phyloP scores from a whole-genome alignment of 2,888 invertebrate genomes.

The Teleogryllus oceanicus region DNA sequence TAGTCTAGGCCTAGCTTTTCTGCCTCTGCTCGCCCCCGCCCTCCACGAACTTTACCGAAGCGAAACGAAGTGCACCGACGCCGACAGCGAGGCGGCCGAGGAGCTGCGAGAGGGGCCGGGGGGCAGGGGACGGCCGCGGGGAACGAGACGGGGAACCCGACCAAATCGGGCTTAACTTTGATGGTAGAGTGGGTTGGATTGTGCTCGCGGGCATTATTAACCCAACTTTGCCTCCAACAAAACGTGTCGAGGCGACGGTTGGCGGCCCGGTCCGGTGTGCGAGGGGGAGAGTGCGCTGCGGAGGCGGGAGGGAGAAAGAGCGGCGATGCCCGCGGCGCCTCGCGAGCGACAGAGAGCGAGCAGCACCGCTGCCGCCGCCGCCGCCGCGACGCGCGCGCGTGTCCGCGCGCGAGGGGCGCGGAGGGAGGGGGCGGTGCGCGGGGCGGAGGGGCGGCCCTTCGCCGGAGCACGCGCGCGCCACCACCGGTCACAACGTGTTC shows the following conservation, averaged over 20 bases:
- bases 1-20: background rate
- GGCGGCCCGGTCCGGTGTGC: background rate
- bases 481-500: background rate
- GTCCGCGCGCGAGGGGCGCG: background rate
- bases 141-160: conserved; percentile 12
- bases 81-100: background rate
- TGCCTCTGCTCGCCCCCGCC: background rate
- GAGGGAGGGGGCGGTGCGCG: background rate
- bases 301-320: background rate
- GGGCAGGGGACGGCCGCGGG: background rate
- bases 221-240: conserved; percentile 30
- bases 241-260: conserved; percentile 25
- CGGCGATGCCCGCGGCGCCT: background rate
- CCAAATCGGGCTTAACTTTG: conserved; percentile 18
- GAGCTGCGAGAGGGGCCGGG: background rate
- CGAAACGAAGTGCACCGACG: conserved; percentile 9
- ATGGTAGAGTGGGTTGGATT: background rate
- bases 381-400: background rate
- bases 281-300: background rate
- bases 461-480: background rate
- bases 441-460: background rate
- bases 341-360: background rate
- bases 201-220: conserved; percentile 30
- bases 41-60: conserved; percentile 3
- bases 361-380: background rate